Percentiles rank a stretch among this genome's conserved stretches.
phyloP scores from a whole-genome alignment of 2,797 vertebrate genomes.

The Sebastes wilsoni region DNA sequence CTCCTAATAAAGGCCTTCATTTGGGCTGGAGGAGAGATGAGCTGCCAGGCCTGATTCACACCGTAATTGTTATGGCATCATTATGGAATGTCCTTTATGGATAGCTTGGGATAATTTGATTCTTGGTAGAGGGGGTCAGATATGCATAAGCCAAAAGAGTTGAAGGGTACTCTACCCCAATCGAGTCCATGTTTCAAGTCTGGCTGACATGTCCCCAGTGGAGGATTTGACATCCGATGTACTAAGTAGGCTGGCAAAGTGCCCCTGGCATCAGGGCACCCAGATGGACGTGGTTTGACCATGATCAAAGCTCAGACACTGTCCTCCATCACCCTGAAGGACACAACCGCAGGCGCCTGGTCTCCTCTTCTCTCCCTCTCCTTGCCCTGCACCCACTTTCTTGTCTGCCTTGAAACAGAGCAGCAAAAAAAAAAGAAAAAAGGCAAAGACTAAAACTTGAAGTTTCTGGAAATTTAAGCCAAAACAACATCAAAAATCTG shows the following conservation, averaged over 20 bases:
- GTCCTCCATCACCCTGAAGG: constrained; percentile 79
- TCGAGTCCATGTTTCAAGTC: constrained; percentile 64
- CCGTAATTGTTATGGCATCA: constrained; percentile 61
- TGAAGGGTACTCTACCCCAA: constrained; percentile 65
- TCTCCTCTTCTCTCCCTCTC: constrained; percentile 6
- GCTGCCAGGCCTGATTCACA: constrained; percentile 61
- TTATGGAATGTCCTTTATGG: constrained; percentile 60
- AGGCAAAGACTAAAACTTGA: constrained; percentile 31
- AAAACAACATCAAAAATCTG: constrained; percentile 61
- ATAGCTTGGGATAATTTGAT: constrained; percentile 54
- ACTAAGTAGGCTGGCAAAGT: constrained; percentile 71
- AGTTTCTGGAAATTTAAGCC: constrained; percentile 48
- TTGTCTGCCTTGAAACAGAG: constrained; percentile 31
- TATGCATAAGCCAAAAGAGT: constrained; percentile 58
- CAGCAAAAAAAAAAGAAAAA: constrained; percentile 32
- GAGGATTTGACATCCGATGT: constrained; percentile 69
- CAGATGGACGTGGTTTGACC: constrained; percentile 77
- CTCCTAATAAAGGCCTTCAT: constrained; percentile 70
- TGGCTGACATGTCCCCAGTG: constrained; percentile 71
- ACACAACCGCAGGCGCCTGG: constrained; percentile 53
- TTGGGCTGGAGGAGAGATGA: constrained; percentile 69
- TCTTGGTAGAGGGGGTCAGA: constrained; percentile 57
- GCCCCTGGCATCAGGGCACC: constrained; percentile 76
- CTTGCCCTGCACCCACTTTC: constrained; percentile 8
- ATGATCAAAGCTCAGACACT: constrained; percentile 74